phyloP scores from a whole-genome alignment of 2,113 vertebrate species.

The Sinocyclocheilus grahami region DNA sequence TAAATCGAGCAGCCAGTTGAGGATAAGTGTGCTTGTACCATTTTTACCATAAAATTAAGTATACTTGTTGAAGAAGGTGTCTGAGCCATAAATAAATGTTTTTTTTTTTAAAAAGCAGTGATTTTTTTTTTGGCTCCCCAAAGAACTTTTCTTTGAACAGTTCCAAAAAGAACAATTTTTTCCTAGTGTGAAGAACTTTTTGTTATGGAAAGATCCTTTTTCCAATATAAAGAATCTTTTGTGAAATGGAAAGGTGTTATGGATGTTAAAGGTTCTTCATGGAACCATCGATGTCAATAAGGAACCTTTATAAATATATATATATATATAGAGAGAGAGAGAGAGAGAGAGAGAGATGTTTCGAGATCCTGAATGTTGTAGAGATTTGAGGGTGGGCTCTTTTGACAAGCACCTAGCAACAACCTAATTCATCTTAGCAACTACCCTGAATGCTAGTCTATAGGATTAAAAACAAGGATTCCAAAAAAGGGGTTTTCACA shows the following conservation, averaged over 20 bases:
- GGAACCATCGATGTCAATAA: neutral
- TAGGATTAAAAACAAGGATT: neutral
- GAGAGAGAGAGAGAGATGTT: no score
- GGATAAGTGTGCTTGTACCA: neutral
- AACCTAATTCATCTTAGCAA: neutral
- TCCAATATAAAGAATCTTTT: neutral
- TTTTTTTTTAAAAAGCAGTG: no score
- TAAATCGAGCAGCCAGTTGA: neutral
- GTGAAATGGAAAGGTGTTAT: neutral
- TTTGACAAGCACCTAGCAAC: neutral
- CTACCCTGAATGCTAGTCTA: neutral
- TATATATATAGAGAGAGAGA: no score
- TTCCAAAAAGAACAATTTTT: no score
- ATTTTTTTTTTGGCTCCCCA: neutral
- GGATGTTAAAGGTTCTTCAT: neutral
- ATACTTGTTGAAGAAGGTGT: neutral
- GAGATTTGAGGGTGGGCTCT: slow-evolving; percentile 2
- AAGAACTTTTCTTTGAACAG: neutral
- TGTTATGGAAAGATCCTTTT: neutral
- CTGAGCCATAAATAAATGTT: neutral
- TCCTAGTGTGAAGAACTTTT: no score
- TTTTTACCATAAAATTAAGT: neutral
- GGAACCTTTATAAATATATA: neutral
- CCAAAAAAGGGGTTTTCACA: neutral
- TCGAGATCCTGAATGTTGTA: neutral